Base-by-base conservation (phyloP, 2,888 invertebrate genomes). In the Apotomis turbidana region DNA sequence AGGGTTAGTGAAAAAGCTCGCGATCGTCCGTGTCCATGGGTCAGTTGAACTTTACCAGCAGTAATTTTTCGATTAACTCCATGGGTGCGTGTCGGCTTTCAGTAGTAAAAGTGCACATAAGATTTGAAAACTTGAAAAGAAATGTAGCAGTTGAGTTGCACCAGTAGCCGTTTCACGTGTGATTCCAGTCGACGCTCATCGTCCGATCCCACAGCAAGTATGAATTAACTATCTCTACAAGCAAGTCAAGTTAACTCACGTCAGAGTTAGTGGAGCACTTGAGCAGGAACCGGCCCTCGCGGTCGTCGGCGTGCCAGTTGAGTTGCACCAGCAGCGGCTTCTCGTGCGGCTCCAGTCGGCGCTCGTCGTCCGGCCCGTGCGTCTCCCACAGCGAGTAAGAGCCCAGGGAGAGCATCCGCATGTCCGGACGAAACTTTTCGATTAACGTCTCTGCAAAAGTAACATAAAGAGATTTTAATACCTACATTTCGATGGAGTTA, bases 341-440 rank as follows among this genome's bases (percentile, higher is more conserved):
- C 93, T 99, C 99, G 82, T 98, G 97, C 36, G 97, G 96, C 78
- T 96, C 96, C 84, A 99, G 94, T 81, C 96, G 95, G 74, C 99
- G 94, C 93, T 99, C 99, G 87, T 98, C 98, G 94, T 95, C 93
- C 57, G 96, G 95, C 75, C 96, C 95, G 90, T 96, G 96, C 68
- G 96, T 94, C 92, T 96, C 96, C 91, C 96, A 96, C 75, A 96
- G 90, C 52, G 96, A 96, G 87, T 96, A 96, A 79, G 96, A 96
- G 74, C 96, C 96, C 75, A 96, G 94, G 15, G 96, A 96, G 76
- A 96, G 85, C 99, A 99, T 99, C 78, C 98, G 95, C 98, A 99
- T 98, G 93, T 99, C 99, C 27, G 99, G 99, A 84, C 99, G 97
- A 94, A 99, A 99, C 94, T 99, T 99, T 93, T 99, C 99, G 80